Conservation (phyloP, 2,113 vertebrate genomes). For the Oncorhynchus mykiss region DNA sequence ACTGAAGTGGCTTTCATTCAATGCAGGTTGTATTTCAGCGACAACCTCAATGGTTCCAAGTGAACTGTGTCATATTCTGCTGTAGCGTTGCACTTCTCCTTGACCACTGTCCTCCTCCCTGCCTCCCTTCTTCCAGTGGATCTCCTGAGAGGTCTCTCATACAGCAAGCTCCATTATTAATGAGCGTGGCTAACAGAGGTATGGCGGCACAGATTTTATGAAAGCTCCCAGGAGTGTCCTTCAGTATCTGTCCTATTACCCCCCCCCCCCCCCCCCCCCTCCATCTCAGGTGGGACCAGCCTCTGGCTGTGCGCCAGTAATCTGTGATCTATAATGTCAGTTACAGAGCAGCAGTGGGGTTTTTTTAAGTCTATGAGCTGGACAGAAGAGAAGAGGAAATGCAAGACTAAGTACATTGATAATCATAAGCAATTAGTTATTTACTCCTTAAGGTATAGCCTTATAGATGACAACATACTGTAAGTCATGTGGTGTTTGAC, state of each 20-base stretch:
- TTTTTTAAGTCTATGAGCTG: neutral
- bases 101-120: constrained; percentile 26
- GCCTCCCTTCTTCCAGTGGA: constrained; percentile 25
- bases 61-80: neutral
- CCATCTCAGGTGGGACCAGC: constrained; percentile 20
- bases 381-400: neutral
- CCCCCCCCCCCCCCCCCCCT: constrained; percentile 37
- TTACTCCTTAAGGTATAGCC: neutral
- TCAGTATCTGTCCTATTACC: constrained; percentile 46
- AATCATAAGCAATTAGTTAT: neutral
- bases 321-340: neutral
- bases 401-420: neutral
- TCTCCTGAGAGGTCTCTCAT: constrained; percentile 41
- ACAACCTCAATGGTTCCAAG: neutral
- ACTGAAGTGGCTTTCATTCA: no score
- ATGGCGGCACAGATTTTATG: constrained; percentile 42
- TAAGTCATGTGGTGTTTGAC: constrained; percentile 2
- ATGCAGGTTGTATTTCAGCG: no score
- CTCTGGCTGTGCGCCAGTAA: neutral
- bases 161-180: constrained; percentile 65
- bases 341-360: neutral
- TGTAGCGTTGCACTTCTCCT: constrained; percentile 20
- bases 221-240: constrained; percentile 55
- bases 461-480: neutral
- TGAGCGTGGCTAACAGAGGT: constrained; percentile 48